Evolutionary conservation across 37 sponge, comb jelly and placozoan species (phyloP), one percentile per base, ranked within the genome.

Genomic region (Tethya wilhelma): DNA sequence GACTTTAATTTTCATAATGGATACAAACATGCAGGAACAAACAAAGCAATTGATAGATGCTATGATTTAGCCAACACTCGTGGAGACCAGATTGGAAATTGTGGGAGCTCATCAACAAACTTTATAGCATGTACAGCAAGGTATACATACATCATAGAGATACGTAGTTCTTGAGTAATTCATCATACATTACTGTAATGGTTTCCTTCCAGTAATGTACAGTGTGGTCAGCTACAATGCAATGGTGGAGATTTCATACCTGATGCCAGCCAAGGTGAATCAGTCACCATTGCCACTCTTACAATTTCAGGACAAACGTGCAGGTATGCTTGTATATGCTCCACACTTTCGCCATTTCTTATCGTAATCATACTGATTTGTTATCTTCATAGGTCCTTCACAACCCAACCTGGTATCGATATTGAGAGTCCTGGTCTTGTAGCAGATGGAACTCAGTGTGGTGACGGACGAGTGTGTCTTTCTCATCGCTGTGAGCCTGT

Each of bases 31-130:
- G n/a, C n/a, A n/a, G n/a, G n/a, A n/a, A n/a, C n/a, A 23, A 32
- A 23, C 28, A 12, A 4, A 20, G 84, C 56, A 44, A 65, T 32
- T 14, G 29, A 30, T 44, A 75, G 40, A 28, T 83, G 84, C 43
- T 83, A 69, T 65, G 46, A 26, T 42, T 46, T 39, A 0, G n/a
- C n/a, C n/a, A 89, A 89, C 33, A 41, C 44, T 0, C 43, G 49
- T 3, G 89, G 89, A 64, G 56, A 76, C 46, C 32, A 36, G 12
- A 72, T 71, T 64, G 89, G 89, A 2, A 82, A 89, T 43, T 89
- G 89, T 62, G 83, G 78, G 14, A 64, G 71, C 37, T 65, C 60
- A 26, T 6, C 59, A 8, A 19, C 56, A 1, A 32, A 37, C 4
- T 86, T 36, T 65, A 39, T 66, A 26, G 44, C 80, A 39, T 86